These are phyloP conservation scores for Stegophylla sp. DNA, from an alignment of 2,888 invertebrate genomes.

Conservation along the genomic window DNA sequence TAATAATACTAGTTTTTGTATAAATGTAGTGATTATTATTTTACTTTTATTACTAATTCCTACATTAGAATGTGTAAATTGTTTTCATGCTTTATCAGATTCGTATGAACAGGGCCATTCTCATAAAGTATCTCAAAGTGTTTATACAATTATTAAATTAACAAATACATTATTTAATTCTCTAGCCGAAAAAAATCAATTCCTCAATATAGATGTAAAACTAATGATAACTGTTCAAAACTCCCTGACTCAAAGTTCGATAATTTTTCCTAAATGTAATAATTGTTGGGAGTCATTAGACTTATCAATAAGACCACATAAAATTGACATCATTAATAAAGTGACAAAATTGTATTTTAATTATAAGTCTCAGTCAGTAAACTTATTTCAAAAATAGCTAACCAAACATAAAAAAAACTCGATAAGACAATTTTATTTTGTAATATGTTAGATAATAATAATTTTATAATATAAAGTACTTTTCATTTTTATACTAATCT, in stretches of 20 bases:
- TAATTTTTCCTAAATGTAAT: neutral
- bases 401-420: too few relatives aligned
- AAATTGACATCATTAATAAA: slow-evolving; percentile 10
- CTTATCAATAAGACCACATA: slow-evolving; percentile 4
- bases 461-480: too few relatives aligned
- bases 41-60: too few relatives aligned
- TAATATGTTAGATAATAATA: too few relatives aligned
- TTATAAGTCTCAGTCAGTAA: too few relatives aligned
- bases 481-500: too few relatives aligned
- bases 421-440: too few relatives aligned
- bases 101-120: neutral
- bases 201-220: slow-evolving; percentile 1
- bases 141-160: slow-evolving; percentile 26
- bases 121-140: neutral
- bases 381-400: too few relatives aligned
- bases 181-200: neutral
- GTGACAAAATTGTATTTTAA: neutral
- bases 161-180: too few relatives aligned
- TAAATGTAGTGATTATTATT: too few relatives aligned
- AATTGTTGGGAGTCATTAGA: neutral
- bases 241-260: neutral
- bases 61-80: neutral
- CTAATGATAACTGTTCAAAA: slow-evolving; percentile 10
- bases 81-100: neutral
- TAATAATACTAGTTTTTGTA: too few relatives aligned